A percentile compares a stretch with the other conserved stretches of the same genome.
Evolutionary conservation across 1,140 invertebrate species (phyloP).

Genomic region (Anadara kagoshimensis): DNA sequence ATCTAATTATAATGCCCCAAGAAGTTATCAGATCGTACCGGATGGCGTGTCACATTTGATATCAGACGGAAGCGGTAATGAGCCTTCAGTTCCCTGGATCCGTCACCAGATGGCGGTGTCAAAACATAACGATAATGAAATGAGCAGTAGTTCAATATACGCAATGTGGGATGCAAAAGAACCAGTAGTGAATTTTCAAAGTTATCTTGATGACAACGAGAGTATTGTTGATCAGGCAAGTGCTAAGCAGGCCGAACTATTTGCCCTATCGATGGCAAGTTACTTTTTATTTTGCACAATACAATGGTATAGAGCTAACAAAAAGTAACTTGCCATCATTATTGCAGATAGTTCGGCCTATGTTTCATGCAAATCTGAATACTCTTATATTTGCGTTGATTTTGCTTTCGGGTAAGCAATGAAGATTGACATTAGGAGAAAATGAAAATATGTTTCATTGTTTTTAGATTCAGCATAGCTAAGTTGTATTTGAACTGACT

Average conservation of each 20-base stretch:
- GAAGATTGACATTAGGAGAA: too few species aligned
- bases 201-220: conserved; percentile 56
- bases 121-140: conserved; percentile 56
- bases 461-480: too few species aligned
- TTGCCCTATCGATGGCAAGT: neutral
- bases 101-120: conserved; percentile 54
- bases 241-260: neutral
- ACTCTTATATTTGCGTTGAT: neutral
- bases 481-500: too few species aligned
- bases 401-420: neutral
- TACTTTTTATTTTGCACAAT: neutral
- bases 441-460: too few species aligned
- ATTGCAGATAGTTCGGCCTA: too few species aligned
- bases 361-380: neutral
- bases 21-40: conserved; percentile 39
- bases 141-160: conserved; percentile 56
- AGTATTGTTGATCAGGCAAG: conserved; percentile 54
- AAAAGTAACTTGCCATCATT: too few species aligned
- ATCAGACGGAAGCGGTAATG: conserved; percentile 30
- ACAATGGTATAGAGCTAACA: too few species aligned
- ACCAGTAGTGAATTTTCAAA: conserved; percentile 58
- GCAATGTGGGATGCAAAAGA: conserved; percentile 53
- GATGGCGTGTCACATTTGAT: conserved; percentile 18
- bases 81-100: conserved; percentile 42
- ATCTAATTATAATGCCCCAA: conserved; percentile 35